Conservation (phyloP, 1,140 invertebrate genomes). For the Pomacea maculata region DNA sequence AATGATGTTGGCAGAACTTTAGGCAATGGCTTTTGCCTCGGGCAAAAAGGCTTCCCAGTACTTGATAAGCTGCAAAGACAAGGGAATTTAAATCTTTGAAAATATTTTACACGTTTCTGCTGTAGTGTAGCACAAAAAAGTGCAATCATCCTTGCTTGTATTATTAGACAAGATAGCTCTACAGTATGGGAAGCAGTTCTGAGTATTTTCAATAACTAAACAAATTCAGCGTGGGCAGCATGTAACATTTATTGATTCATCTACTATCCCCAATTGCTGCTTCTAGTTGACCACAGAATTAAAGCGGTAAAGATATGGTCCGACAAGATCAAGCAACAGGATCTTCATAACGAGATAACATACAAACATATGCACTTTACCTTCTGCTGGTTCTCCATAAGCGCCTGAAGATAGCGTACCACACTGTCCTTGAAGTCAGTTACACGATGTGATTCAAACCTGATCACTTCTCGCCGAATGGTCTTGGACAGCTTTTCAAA, state of each 20-base stretch:
- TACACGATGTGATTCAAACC: slow-evolving; percentile 88
- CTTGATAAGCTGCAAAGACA: slow-evolving; percentile 80
- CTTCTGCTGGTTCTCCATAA: slow-evolving; percentile 95
- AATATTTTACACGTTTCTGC: not conserved
- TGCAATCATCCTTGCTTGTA: not conserved
- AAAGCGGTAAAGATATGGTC: too few species aligned
- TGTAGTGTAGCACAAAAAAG: not conserved
- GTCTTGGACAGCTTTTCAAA: slow-evolving; percentile 96
- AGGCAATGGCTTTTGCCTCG: slow-evolving; percentile 75
- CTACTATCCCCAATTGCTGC: too few species aligned
- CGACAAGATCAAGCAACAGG: too few species aligned
- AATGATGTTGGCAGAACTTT: slow-evolving; percentile 11
- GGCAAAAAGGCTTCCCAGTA: slow-evolving; percentile 95
- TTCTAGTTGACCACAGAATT: too few species aligned
- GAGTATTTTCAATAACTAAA: not conserved
- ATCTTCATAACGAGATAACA: too few species aligned
- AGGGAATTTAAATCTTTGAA: slow-evolving; percentile 1
- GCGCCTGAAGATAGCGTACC: slow-evolving; percentile 90
- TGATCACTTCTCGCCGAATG: slow-evolving; percentile 95
- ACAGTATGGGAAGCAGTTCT: not conserved
- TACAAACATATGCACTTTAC: slow-evolving; percentile 66
- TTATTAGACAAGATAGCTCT: not conserved
- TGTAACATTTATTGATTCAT: too few species aligned
- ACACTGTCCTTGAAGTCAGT: slow-evolving; percentile 90
- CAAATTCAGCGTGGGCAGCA: too few species aligned